Evolutionary conservation across 2,888 invertebrate species (phyloP).

Genomic region (Hypomecis atomaria): DNA sequence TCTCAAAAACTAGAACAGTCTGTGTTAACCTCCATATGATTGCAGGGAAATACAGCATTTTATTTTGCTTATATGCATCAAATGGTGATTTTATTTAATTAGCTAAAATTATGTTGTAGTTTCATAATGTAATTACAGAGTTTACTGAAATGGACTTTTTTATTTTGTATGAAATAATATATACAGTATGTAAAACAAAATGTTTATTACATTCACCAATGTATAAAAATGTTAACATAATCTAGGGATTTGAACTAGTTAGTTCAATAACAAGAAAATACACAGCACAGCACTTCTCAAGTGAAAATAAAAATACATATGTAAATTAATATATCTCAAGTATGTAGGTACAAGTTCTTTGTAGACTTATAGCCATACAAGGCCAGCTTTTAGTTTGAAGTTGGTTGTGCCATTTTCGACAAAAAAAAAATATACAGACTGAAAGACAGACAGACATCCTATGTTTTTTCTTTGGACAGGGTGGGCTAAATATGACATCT

Average conservation of each 20-base stretch:
- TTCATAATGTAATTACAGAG: conserved; percentile 24
- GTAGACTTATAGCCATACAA: too few relatives aligned
- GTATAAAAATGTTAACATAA: conserved; percentile 53
- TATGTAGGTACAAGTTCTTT: too few relatives aligned
- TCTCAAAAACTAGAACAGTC: conserved; percentile 5
- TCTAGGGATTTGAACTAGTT: conserved; percentile 12
- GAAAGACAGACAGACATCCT: too few relatives aligned
- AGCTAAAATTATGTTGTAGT: conserved; percentile 31
- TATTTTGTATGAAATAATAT: conserved; percentile 1
- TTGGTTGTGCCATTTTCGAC: too few relatives aligned
- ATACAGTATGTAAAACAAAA: conserved; percentile 42
- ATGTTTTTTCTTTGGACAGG: too few relatives aligned
- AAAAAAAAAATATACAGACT: too few relatives aligned
- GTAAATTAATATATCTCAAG: too few relatives aligned
- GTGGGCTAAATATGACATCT: too few relatives aligned
- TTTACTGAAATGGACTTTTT: conserved; percentile 2
- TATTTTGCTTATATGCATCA: conserved; percentile 14
- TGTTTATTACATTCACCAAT: conserved; percentile 52
- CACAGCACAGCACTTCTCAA: too few relatives aligned
- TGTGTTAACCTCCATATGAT: neutral
- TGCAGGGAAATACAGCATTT: conserved; percentile 8
- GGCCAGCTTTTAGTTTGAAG: too few relatives aligned
- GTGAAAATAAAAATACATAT: too few relatives aligned
- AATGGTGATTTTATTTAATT: conserved; percentile 33
- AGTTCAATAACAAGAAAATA: conserved; percentile 14